phyloP scores from a whole-genome alignment of 2,888 invertebrate genomes.

The Eupithecia abbreviata region DNA sequence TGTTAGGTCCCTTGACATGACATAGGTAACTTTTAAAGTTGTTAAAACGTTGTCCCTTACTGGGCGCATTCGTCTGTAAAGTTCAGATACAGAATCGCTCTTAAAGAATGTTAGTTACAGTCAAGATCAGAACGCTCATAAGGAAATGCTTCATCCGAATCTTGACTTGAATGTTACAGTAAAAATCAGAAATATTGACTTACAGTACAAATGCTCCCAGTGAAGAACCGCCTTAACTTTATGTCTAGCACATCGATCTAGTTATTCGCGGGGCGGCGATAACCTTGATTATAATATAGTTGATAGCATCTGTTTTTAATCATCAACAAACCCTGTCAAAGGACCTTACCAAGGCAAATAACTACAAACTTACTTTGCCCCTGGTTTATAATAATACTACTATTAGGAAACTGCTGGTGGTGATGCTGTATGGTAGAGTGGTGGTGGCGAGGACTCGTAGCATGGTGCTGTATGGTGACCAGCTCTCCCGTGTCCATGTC shows the following conservation, averaged over 20 bases:
- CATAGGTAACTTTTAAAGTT: background rate
- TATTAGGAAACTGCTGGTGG: slow-evolving; percentile 76
- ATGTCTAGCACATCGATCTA: background rate
- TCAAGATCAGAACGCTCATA: background rate
- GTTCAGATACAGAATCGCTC: background rate
- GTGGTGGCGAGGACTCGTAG: slow-evolving; percentile 77
- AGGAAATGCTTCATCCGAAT: background rate
- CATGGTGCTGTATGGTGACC: slow-evolving; percentile 80
- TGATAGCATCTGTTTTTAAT: too few species aligned
- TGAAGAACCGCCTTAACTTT: background rate
- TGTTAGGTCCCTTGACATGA: slow-evolving; percentile 8
- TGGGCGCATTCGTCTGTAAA: background rate
- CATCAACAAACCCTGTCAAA: background rate
- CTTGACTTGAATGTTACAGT: background rate
- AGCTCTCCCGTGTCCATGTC: slow-evolving; percentile 81
- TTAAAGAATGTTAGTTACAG: background rate
- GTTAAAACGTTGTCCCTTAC: background rate
- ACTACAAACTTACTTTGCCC: slow-evolving; percentile 70
- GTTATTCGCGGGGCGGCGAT: too few species aligned
- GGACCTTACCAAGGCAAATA: background rate
- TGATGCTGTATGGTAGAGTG: slow-evolving; percentile 75
- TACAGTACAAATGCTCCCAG: background rate
- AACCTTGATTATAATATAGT: too few species aligned
- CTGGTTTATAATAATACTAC: slow-evolving; percentile 79
- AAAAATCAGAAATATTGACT: too few species aligned